Conservation (phyloP, 2,797 vertebrate genomes). For the Phoeniculus purpureus region DNA sequence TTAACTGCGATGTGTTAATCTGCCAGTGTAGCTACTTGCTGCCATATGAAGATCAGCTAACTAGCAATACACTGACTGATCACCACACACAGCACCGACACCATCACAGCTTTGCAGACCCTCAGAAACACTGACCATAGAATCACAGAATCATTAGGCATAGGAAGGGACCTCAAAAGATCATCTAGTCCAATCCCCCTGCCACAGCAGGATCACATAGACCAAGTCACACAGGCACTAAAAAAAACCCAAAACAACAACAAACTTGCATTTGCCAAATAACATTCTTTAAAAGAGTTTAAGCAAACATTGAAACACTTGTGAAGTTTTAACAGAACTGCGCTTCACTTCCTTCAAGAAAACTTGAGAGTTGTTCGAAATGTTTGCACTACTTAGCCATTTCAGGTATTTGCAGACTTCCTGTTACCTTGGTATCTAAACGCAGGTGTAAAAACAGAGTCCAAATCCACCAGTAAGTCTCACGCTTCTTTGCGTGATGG, state of each 20-base stretch:
- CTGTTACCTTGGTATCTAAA: background rate
- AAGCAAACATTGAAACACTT: background rate
- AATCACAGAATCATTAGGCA: too few relatives aligned
- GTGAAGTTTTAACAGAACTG: background rate
- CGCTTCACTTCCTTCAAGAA: background rate
- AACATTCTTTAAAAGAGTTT: background rate
- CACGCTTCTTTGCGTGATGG: too few relatives aligned
- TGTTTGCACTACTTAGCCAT: background rate
- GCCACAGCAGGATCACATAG: too few relatives aligned
- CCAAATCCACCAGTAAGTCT: too few relatives aligned
- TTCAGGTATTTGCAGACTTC: background rate
- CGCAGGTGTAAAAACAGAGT: background rate
- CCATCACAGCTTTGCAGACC: background rate
- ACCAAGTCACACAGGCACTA: too few relatives aligned
- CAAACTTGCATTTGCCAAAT: background rate
- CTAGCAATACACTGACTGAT: constrained; percentile 76
- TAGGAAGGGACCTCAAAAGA: too few relatives aligned
- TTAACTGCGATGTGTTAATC: constrained; percentile 47
- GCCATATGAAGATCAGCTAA: constrained; percentile 67
- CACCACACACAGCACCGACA: constrained; percentile 34
- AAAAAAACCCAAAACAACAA: too few relatives aligned
- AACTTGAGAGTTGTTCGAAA: background rate
- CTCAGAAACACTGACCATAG: background rate
- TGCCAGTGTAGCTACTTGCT: constrained; percentile 75
- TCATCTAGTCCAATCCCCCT: too few relatives aligned